These are phyloP conservation scores for Chydorus sphaericus DNA, from an alignment of 2,888 invertebrate genomes.

Conservation along the genomic window DNA sequence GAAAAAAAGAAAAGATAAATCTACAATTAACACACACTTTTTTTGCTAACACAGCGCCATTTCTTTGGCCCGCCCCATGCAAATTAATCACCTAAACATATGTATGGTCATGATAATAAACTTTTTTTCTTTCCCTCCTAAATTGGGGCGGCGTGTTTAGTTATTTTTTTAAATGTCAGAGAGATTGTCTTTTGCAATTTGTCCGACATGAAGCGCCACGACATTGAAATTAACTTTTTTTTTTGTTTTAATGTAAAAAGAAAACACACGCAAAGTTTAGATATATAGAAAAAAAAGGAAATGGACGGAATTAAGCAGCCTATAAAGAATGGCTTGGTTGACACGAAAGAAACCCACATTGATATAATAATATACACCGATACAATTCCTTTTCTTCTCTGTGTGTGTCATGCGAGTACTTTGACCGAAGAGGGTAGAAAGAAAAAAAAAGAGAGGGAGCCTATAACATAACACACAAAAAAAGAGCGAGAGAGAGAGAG, in stretches of 20 bases:
- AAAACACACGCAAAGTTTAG: background rate
- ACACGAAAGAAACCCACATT: no score
- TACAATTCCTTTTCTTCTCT: no score
- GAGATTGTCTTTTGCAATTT: slow-evolving; percentile 4
- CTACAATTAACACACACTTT: no score
- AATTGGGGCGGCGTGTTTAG: background rate
- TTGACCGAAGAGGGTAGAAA: background rate
- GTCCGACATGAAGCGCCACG: slow-evolving; percentile 2
- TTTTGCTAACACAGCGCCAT: background rate
- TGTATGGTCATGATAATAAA: no score
- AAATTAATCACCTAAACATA: background rate
- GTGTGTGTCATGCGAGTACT: background rate
- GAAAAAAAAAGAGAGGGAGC: background rate
- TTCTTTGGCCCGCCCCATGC: background rate
- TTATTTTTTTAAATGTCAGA: background rate
- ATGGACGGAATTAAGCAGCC: no score
- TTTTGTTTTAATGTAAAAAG: background rate
- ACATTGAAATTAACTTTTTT: no score
- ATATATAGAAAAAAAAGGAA: no score
- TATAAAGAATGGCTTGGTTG: no score
- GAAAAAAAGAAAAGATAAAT: no score
- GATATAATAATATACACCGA: no score
- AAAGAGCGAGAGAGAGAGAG: background rate
- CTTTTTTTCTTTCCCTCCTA: background rate
- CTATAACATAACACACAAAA: background rate